Evolutionary conservation across 2,113 vertebrate genomes (phyloP), one percentile per base, ranked within the genome.

Genomic region (Mus spicilegus): DNA sequence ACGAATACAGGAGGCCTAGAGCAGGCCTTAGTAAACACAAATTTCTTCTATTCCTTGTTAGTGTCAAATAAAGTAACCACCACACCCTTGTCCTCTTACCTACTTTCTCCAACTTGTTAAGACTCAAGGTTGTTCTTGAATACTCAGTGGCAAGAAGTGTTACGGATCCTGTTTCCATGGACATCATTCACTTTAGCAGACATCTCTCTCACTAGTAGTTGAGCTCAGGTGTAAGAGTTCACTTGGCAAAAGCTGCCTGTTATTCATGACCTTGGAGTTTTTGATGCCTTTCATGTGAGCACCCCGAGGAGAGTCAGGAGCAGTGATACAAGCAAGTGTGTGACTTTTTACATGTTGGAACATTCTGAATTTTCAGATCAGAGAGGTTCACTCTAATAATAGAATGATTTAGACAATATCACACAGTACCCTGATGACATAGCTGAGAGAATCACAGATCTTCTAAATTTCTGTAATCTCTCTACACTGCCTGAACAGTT

Each of bases 121-220:
- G 69, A 36, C 67, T 19, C 39, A 49, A 33, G 39, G 58, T 49
- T 51, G 49, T 61, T 82, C n/a, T 85, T 75, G 9, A 91, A 56
- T 24, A 85, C 73, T 54, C 26, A 46, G n/a, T 28, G 72, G 7
- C 65, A 67, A 61, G 75, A 90, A 56, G 67, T 70, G 26, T 75
- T 77, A 90, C 0, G 5, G 75, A 80, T 36, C 72, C 46, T 9
- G 3, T 87, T 75, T 78, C 65, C 85, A 76, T 65, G 78, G 58
- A 95, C 90, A 90, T 78, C 61, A 67, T 90, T 77, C n/a, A 72
- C 76, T 93, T 93, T 65, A 80, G 3, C 73, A 91, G 58, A 91
- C 42, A 28, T n/a, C 69, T 89, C n/a, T 93, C 63, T 61, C 10
- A 1, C 12, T 46, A 28, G 20, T 33, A 63, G 73, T 91, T 89